phyloP scores from a whole-genome alignment of 2,113 vertebrate genomes.

The Toxotes jaculatrix region DNA sequence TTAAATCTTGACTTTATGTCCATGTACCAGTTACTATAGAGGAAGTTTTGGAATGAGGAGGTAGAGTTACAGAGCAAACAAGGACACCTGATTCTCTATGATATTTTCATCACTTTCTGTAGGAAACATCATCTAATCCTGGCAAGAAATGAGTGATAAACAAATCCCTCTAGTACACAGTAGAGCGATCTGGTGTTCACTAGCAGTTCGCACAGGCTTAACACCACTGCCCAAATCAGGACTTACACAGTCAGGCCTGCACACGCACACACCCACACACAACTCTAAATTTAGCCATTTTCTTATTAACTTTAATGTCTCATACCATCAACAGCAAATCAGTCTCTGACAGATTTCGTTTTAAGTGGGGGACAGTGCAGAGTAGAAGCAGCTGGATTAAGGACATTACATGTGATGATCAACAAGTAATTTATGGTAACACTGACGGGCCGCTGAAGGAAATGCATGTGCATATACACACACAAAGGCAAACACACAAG shows the following conservation, averaged over 20 bases:
- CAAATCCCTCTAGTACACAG: not conserved
- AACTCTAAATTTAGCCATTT: slow-evolving; percentile 38
- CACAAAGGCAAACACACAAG: not conserved
- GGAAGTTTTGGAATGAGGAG: not conserved
- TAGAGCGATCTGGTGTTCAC: not conserved
- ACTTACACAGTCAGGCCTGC: slow-evolving; percentile 1
- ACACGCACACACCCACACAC: slow-evolving; percentile 29
- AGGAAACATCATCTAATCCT: slow-evolving; percentile 1
- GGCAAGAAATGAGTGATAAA: slow-evolving; percentile 15
- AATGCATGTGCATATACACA: not conserved
- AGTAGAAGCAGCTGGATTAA: slow-evolving; percentile 16
- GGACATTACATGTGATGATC: slow-evolving; percentile 22
- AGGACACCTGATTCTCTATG: not conserved
- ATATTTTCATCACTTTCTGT: not conserved
- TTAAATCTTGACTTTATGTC: slow-evolving; percentile 1
- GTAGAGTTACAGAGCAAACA: not conserved
- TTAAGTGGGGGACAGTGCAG: slow-evolving; percentile 2
- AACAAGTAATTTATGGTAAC: not conserved
- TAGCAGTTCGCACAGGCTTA: slow-evolving; percentile 9
- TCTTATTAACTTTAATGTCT: slow-evolving; percentile 48
- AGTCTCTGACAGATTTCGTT: slow-evolving; percentile 43
- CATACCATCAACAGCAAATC: slow-evolving; percentile 31
- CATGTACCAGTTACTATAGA: not conserved
- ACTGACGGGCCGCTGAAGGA: not conserved
- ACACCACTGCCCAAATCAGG: slow-evolving; percentile 7